phyloP scores from a whole-genome alignment of 2,888 invertebrate genomes.

The Coelopa pilipes region DNA sequence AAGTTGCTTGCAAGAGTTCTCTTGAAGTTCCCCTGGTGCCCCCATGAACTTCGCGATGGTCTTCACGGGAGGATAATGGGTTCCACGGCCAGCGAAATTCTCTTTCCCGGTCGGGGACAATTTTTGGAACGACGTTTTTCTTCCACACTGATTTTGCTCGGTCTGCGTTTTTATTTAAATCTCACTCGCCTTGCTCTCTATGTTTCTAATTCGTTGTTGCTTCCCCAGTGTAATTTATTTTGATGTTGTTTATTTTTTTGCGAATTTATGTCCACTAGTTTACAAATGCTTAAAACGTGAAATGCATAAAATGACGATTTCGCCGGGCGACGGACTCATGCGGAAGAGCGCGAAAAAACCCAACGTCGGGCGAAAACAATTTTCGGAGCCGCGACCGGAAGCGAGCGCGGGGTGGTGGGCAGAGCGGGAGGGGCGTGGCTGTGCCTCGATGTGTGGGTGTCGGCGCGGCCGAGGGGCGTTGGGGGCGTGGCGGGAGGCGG shows the following conservation, averaged over 20 bases:
- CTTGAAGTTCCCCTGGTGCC: too few relatives aligned
- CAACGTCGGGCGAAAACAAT: slow-evolving; percentile 16
- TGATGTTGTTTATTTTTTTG: slow-evolving; percentile 12
- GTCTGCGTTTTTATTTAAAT: too few relatives aligned
- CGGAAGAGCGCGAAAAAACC: slow-evolving; percentile 1
- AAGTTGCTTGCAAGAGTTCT: too few relatives aligned
- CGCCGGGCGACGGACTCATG: not conserved
- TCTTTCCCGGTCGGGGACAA: too few relatives aligned
- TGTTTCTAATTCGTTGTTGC: too few relatives aligned
- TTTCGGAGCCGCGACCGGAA: not conserved
- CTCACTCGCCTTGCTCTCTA: too few relatives aligned
- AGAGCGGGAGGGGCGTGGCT: not conserved
- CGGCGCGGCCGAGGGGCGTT: not conserved
- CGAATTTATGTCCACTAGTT: slow-evolving; percentile 35
- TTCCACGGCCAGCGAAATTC: too few relatives aligned
- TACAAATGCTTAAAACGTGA: slow-evolving; percentile 40
- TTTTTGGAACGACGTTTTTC: too few relatives aligned
- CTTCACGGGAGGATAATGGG: too few relatives aligned
- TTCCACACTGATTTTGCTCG: too few relatives aligned
- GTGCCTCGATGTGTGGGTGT: not conserved
- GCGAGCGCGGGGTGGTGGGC: too few relatives aligned
- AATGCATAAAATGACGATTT: slow-evolving; percentile 30
- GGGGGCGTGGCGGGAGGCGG: not conserved
- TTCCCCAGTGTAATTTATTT: not conserved
- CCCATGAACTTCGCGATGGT: too few relatives aligned